Percentiles rank a stretch among this genome's conserved stretches.
phyloP scores from a whole-genome alignment of 2,888 invertebrate species.

The Cerastis rubricosa region DNA sequence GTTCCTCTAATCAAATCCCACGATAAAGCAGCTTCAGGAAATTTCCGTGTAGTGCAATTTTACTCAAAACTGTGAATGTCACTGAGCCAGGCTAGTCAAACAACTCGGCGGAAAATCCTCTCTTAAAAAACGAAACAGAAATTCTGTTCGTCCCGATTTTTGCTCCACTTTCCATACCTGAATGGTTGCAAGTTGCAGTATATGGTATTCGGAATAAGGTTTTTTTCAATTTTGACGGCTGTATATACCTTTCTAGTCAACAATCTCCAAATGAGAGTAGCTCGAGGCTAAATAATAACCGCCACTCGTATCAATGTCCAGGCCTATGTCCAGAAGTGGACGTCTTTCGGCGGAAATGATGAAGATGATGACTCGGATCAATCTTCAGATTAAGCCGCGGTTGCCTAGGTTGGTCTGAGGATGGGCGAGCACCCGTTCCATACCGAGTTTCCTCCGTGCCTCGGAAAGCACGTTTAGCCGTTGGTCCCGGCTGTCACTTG shows the following conservation, averaged over 20 bases:
- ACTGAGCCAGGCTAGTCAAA: constrained; percentile 22
- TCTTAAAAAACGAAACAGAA: constrained; percentile 25
- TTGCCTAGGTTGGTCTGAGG: too few species aligned
- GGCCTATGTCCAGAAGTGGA: too few species aligned
- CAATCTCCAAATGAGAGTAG: background rate
- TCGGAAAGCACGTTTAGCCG: too few species aligned
- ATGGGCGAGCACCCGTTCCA: too few species aligned
- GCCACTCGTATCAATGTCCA: too few species aligned
- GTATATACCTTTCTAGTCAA: background rate
- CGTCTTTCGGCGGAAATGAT: too few species aligned
- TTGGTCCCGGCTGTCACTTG: too few species aligned
- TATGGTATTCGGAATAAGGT: background rate
- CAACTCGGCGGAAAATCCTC: constrained; percentile 23
- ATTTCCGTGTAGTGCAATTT: constrained; percentile 11
- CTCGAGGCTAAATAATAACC: too few species aligned
- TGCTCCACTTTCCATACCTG: background rate
- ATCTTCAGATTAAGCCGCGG: too few species aligned
- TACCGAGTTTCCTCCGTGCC: too few species aligned
- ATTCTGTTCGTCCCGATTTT: constrained; percentile 19
- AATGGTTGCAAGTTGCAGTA: background rate
- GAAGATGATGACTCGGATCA: too few species aligned
- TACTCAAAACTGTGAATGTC: constrained; percentile 11
- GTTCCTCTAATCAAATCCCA: constrained; percentile 9
- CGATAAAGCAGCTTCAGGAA: constrained; percentile 8
- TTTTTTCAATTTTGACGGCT: background rate